A percentile compares a stretch with the other conserved stretches of the same genome.
phyloP scores from a whole-genome alignment of 2,797 vertebrate species.

The Onychomys arenicola region DNA sequence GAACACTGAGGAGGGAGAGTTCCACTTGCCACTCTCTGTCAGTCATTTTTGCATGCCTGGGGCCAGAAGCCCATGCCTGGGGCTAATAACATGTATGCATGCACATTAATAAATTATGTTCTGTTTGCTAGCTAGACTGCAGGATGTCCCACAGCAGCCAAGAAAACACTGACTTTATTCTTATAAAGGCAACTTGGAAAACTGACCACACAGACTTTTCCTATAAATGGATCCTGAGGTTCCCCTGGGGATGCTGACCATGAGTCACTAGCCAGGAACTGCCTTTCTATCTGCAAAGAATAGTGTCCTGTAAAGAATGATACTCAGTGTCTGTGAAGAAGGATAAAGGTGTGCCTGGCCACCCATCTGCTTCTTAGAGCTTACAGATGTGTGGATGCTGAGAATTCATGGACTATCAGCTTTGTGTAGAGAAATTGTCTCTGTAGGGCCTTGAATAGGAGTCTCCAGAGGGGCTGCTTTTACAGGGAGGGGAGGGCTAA shows the following conservation, averaged over 20 bases:
- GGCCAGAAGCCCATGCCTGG: not conserved
- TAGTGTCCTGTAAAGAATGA: not conserved
- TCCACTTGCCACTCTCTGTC: not conserved
- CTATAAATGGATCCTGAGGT: not conserved
- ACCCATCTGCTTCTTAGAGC: not conserved
- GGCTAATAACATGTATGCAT: not conserved
- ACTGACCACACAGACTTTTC: conserved; percentile 52
- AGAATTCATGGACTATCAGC: not conserved
- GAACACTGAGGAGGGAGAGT: not conserved
- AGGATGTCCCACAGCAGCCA: not conserved
- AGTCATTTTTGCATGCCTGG: not conserved
- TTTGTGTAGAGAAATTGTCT: not conserved
- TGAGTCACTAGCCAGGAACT: conserved; percentile 35
- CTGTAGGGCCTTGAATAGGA: not conserved
- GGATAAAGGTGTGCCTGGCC: not conserved
- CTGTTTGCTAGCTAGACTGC: not conserved
- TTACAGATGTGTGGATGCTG: not conserved
- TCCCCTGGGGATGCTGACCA: conserved; percentile 16
- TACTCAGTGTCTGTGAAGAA: not conserved
- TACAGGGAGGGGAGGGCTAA: not conserved
- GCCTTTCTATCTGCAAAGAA: conserved; percentile 14
- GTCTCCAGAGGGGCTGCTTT: not conserved
- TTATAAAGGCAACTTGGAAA: conserved; percentile 1
- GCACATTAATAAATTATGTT: conserved; percentile 29
- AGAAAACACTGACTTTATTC: conserved; percentile 4